These are phyloP conservation scores for Bovichtus variegatus DNA, from an alignment of 2,797 vertebrate genomes.

Conservation along the genomic window DNA sequence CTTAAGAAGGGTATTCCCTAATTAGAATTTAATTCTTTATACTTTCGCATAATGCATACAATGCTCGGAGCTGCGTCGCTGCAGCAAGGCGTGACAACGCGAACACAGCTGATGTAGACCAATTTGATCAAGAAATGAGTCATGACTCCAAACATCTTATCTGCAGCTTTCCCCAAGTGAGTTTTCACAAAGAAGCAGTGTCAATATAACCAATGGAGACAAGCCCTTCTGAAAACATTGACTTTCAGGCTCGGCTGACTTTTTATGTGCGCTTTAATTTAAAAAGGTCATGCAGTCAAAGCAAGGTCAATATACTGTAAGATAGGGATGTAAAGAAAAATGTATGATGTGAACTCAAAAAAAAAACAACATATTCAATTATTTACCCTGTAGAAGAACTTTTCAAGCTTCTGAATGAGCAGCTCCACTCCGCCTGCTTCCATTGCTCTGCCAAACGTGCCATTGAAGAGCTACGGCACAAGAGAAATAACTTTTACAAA, in stretches of 20 bases:
- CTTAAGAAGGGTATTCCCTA: conserved; percentile 72
- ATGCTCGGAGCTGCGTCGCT: not conserved
- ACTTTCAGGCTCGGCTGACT: conserved; percentile 5
- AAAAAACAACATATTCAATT: not conserved
- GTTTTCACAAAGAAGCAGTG: not conserved
- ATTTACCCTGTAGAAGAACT: conserved; percentile 98
- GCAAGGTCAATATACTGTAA: not conserved
- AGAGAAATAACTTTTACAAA: conserved; percentile 3
- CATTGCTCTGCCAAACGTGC: conserved; percentile 92
- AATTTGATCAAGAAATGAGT: not conserved
- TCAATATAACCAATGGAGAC: not conserved
- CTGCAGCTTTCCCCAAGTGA: not conserved
- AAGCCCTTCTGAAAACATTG: conserved; percentile 17
- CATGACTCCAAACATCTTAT: conserved; percentile 22
- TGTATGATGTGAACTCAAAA: not conserved
- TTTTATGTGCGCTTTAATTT: not conserved
- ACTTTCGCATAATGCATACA: conserved; percentile 42
- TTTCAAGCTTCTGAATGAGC: conserved; percentile 95
- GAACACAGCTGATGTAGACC: not conserved
- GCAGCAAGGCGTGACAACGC: not conserved
- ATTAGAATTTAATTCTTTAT: conserved; percentile 79
- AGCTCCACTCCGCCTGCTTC: conserved; percentile 92
- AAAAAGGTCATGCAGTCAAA: conserved; percentile 10
- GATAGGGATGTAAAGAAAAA: not conserved
- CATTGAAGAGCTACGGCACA: conserved; percentile 93